Percentiles rank a stretch among this genome's conserved stretches.
Evolutionary conservation across 1,140 invertebrate genomes (phyloP).

Genomic region (Schlechtendalia chinensis): DNA sequence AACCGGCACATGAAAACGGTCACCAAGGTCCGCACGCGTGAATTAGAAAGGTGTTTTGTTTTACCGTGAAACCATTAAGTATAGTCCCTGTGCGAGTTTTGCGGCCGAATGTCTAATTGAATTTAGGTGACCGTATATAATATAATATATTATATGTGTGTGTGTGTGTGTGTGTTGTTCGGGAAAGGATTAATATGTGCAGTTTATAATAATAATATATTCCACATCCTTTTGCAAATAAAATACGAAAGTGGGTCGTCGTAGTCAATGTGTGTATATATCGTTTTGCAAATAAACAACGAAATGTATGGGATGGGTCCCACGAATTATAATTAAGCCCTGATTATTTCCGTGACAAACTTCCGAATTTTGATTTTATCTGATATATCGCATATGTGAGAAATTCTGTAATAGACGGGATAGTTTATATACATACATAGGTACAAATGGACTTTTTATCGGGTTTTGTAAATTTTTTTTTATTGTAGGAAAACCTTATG

Average conservation of each 20-base stretch:
- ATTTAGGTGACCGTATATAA: neutral
- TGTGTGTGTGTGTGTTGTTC: neutral
- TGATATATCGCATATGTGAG: too few relatives aligned
- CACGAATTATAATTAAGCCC: too few relatives aligned
- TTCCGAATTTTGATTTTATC: too few relatives aligned
- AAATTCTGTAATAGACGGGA: too few relatives aligned
- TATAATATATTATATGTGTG: neutral
- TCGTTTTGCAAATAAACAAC: neutral
- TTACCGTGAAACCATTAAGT: neutral
- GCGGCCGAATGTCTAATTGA: neutral
- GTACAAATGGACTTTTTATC: too few relatives aligned
- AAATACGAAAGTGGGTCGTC: slow-evolving; percentile 20
- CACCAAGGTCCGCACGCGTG: neutral
- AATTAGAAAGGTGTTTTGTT: neutral
- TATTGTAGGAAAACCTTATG: too few relatives aligned
- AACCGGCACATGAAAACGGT: neutral
- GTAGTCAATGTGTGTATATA: neutral
- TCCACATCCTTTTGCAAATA: slow-evolving; percentile 14
- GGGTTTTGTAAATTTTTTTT: too few relatives aligned
- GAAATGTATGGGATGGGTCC: neutral
- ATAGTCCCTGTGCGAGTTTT: neutral
- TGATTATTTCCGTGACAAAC: too few relatives aligned
- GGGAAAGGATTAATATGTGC: neutral
- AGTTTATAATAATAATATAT: neutral
- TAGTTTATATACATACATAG: too few relatives aligned